Evolutionary conservation across 2,797 vertebrate genomes (phyloP), one percentile per base, ranked within the genome.

Genomic region (Gila robusta): DNA sequence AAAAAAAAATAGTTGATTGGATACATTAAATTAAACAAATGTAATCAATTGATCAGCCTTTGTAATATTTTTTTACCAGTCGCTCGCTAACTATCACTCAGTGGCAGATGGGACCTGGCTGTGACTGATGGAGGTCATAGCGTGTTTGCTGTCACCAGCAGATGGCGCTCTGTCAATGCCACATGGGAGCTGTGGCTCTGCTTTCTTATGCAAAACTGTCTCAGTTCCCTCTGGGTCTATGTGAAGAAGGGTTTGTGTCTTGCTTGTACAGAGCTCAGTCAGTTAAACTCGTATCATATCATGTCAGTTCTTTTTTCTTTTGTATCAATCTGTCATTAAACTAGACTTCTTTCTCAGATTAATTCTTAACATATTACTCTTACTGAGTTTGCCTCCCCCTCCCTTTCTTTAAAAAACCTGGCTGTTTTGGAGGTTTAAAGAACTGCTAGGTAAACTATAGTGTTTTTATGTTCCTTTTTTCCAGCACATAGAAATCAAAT

Each of bases 121-220:
- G 10, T 83, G 76, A 73, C 62, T 35, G 79, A 82, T 72, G 52
- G 54, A 85, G 78, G 78, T 47, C 78, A 71, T 37, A 44, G 32
- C 32, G 47, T 80, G 56, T 81, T 79, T 81, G 23, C 32, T 80
- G 39, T 64, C 69, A 70, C 87, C 87, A 87, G 82, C 87, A 87
- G 87, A 87, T 82, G 83, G 87, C 78, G 87, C 82, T 87, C 82
- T 87, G 39, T 82, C 49, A 81, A 74, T 87, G 78, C 67, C 86
- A 81, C 82, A 76, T 81, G 79, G 82, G 71, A 81, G 26, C n/a
- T 32, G 47, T 79, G 74, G 37, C 49, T 77, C 59, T 59, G 64
- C 35, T 56, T 41, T 72, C 37, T n/a, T 23, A 44, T 44, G 64
- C 37, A 78, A 69, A 78, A 56, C 62, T 21, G 5, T n/a, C 35